phyloP scores from a whole-genome alignment of 2,888 invertebrate genomes.

The Beris morrisii region DNA sequence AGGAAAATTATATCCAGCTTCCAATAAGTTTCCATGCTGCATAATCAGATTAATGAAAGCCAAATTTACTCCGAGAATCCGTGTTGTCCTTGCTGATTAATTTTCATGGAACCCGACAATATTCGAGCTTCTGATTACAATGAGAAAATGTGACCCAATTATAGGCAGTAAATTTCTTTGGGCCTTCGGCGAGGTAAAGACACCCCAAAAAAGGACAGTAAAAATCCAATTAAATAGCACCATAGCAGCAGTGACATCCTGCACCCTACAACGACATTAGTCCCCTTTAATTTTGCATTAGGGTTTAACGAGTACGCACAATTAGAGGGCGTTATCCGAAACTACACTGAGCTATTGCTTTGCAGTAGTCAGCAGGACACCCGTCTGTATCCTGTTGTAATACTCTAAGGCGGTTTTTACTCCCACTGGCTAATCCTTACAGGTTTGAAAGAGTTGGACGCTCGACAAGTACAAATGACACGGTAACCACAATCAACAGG shows the following conservation, averaged over 20 bases:
- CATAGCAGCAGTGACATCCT: not conserved
- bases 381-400: no score
- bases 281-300: constrained; percentile 23
- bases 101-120: constrained; percentile 16
- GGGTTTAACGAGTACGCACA: constrained; percentile 9
- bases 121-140: not conserved
- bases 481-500: constrained; percentile 17
- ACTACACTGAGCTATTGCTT: no score
- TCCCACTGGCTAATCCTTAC: no score
- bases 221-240: constrained; percentile 8
- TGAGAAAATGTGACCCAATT: constrained; percentile 17
- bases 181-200: not conserved
- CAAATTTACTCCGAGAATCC: constrained; percentile 1
- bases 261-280: not conserved
- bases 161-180: constrained; percentile 6
- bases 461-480: constrained; percentile 20
- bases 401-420: no score
- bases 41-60: constrained; percentile 24
- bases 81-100: constrained; percentile 10
- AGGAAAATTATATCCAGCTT: no score
- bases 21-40: not conserved
- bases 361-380: no score
- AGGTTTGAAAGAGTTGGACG: constrained; percentile 5
- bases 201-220: not conserved
- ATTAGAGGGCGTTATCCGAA: not conserved